Evolutionary conservation across 2,113 vertebrate genomes (phyloP).

Genomic region (Odocoileus virginianus): DNA sequence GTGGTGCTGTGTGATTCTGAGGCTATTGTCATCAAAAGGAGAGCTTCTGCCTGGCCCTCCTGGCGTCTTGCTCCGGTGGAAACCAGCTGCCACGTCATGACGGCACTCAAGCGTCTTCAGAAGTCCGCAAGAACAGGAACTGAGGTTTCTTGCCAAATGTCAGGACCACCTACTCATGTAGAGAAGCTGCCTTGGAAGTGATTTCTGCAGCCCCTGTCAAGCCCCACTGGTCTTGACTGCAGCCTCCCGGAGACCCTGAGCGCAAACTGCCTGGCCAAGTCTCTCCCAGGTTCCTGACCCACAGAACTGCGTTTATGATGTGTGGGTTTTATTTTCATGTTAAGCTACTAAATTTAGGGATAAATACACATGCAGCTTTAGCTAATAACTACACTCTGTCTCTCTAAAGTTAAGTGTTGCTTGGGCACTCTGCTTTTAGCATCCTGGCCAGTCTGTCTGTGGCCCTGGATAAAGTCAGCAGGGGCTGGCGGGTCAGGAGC

Average conservation of each 20-base stretch:
- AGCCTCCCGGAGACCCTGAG: not conserved
- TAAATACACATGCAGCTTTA: not conserved
- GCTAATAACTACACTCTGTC: not conserved
- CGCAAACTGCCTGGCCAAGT: not conserved
- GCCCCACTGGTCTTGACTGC: not conserved
- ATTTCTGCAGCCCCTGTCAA: not conserved
- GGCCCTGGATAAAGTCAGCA: not conserved
- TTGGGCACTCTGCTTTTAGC: not conserved
- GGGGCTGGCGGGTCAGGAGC: not conserved
- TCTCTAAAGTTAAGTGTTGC: not conserved
- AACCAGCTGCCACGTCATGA: fast-evolving
- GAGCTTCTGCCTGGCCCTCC: not conserved
- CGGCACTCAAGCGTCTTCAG: not conserved
- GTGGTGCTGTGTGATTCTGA: fast-evolving
- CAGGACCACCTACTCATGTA: not conserved
- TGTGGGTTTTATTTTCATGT: not conserved
- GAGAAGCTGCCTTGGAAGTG: not conserved
- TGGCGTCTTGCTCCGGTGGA: not conserved
- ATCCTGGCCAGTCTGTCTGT: not conserved
- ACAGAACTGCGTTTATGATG: not conserved
- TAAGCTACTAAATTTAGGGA: not conserved
- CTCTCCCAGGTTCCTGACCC: not conserved
- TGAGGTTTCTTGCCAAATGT: not conserved
- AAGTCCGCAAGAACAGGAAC: not conserved
- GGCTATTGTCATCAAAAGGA: not conserved